Evolutionary conservation across 2,888 invertebrate species (phyloP).

Genomic region (Melinopterus prodromus): DNA sequence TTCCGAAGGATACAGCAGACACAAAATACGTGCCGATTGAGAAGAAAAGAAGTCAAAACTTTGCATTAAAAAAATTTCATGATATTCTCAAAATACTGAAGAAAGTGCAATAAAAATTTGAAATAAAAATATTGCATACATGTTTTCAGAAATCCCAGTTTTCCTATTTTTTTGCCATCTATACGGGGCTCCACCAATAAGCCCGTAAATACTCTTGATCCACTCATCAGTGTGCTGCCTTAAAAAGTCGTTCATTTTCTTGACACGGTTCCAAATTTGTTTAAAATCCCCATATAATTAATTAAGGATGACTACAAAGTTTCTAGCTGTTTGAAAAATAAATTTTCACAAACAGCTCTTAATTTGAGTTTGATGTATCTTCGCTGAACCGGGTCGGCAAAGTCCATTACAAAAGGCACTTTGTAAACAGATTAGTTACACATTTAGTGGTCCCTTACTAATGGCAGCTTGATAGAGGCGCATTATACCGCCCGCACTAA

Average conservation of each 20-base stretch:
- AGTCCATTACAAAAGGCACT: conserved; percentile 21
- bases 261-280: background rate
- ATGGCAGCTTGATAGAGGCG: conserved; percentile 20
- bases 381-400: conserved; percentile 6
- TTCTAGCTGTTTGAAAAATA: background rate
- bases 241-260: background rate
- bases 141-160: too few relatives aligned
- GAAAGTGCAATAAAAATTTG: too few relatives aligned
- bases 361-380: conserved; percentile 4
- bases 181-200: too few relatives aligned
- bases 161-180: too few relatives aligned
- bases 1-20: too few relatives aligned
- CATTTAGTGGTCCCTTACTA: conserved; percentile 16
- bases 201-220: background rate
- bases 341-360: background rate
- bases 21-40: too few relatives aligned
- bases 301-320: background rate
- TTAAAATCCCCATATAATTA: background rate
- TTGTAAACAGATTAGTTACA: conserved; percentile 26
- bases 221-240: background rate
- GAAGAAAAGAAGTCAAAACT: too few relatives aligned
- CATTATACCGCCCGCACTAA: conserved; percentile 4
- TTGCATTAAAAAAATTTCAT: too few relatives aligned
- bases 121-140: too few relatives aligned
- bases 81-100: too few relatives aligned